These are phyloP conservation scores for Muraenolepis orangiensis DNA, from an alignment of 2,797 vertebrate species.

Conservation along the genomic window DNA sequence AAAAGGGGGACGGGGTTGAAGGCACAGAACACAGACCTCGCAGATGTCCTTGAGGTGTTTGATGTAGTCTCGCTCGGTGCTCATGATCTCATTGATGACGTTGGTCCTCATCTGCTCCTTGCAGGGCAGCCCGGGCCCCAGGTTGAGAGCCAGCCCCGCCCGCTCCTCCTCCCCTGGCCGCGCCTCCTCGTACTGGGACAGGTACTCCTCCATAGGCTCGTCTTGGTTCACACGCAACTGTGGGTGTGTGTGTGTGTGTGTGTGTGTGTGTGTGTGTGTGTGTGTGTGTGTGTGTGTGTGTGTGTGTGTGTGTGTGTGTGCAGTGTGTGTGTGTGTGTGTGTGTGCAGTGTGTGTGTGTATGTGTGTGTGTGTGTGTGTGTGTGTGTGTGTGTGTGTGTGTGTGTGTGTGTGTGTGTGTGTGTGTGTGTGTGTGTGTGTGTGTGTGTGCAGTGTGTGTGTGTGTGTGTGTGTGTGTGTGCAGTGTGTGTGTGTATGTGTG, in stretches of 20 bases:
- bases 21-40: conserved; percentile 80
- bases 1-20: neutral
- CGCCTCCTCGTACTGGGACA: conserved; percentile 71
- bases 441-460: too few species aligned
- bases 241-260: neutral
- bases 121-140: conserved; percentile 82
- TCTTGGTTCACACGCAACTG: conserved; percentile 95
- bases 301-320: neutral
- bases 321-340: too few species aligned
- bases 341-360: neutral
- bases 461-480: neutral
- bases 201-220: conserved; percentile 86
- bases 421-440: neutral
- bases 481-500: too few species aligned
- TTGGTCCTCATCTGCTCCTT: conserved; percentile 97
- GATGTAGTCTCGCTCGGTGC: conserved; percentile 95
- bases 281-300: too few species aligned
- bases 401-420: too few species aligned
- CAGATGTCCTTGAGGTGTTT: conserved; percentile 96
- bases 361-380: too few species aligned
- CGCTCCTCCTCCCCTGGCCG: conserved; percentile 64
- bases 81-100: conserved; percentile 96
- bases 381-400: neutral
- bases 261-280: too few species aligned
- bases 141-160: conserved; percentile 56